Base-by-base conservation (phyloP, 2,888 invertebrate species). In the Nomada fabriciana region DNA sequence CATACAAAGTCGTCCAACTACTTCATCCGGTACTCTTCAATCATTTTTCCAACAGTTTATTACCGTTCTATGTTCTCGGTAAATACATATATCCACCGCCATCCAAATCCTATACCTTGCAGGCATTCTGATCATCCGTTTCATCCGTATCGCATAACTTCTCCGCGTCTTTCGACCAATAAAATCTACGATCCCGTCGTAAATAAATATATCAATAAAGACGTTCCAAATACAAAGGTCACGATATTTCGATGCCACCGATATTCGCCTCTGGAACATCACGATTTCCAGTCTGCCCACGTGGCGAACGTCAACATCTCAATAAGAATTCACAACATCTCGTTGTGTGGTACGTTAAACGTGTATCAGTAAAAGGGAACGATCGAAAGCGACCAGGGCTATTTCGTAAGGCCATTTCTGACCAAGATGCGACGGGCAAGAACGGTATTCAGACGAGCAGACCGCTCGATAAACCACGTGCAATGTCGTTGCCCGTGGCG, bases 401-500 rank as follows among this genome's bases (percentile, higher is more conserved):
- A 59, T 80, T 64, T 15, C 47, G 25, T 15, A 29, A 20, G 10
- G 59, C 53, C 52, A 52, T 57, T 71, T 61, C 55, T 20, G 23
- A 13, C 25, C 36, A 50, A 36, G 61, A 78, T 72, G 81, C 60
- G 64, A 57, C 57, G 61, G 55, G 23, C 42, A 36, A 67, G 60
- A 59, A 80, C 76, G 84, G 82, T 85, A 90, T 84, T 82, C 82
- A 59, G 83, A 75, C 83, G 82, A 82, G 84, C 72, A 81, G 86
- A 74, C 77, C 88, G 90, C 86, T 91, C 91, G 83, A 91, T 91
- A 91, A 90, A 85, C 83, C 73, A 63, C 61, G 74, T 70, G 61
- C 71, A 59, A 73, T 80, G 86, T 88, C 91, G 91, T 91, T 91
- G 90, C 91, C 90, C 87, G 83, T 89, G 89, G 91, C 90, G 83